A percentile compares a stretch with the other conserved stretches of the same genome.
Evolutionary conservation across 53 echinoderm and acorn worm genomes (phyloP).

Genomic region (Arbacia lixula): DNA sequence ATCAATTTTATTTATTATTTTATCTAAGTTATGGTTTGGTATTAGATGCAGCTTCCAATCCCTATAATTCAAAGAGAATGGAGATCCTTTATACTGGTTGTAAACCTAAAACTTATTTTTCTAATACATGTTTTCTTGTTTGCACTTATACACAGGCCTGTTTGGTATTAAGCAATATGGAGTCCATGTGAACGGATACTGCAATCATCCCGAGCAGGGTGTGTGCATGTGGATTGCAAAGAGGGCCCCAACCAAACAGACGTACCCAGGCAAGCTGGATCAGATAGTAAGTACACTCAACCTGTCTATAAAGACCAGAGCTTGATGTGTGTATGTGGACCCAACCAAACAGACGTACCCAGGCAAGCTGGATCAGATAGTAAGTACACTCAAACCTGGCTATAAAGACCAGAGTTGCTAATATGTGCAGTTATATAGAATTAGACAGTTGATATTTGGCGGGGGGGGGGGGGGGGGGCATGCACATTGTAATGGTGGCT

Average conservation of each 20-base stretch:
- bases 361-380: conserved; percentile 78
- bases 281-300: conserved; percentile 71
- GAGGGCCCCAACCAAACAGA: conserved; percentile 76
- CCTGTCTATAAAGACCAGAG: not conserved
- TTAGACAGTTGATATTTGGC: no score
- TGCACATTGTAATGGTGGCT: no score
- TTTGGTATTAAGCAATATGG: conserved; percentile 89
- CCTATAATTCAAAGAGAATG: no score
- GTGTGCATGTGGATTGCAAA: conserved; percentile 84
- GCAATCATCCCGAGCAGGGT: conserved; percentile 70
- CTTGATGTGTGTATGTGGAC: conserved; percentile 82
- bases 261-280: conserved; percentile 80
- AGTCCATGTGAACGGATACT: conserved; percentile 81
- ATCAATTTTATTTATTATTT: no score
- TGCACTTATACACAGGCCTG: conserved; percentile 52
- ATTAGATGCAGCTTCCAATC: no score
- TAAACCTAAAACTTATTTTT: no score
- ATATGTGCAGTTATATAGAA: no score
- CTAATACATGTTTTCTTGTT: not conserved
- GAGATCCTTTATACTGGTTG: no score
- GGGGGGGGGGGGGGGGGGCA: no score
- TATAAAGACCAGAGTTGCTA: no score
- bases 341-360: conserved; percentile 83
- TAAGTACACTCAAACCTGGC: conserved; percentile 40
- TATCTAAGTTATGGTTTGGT: no score